A percentile compares a stretch with the other conserved stretches of the same genome.
phyloP scores from a whole-genome alignment of 2,797 vertebrate species.

The Ptychadena robeensis region DNA sequence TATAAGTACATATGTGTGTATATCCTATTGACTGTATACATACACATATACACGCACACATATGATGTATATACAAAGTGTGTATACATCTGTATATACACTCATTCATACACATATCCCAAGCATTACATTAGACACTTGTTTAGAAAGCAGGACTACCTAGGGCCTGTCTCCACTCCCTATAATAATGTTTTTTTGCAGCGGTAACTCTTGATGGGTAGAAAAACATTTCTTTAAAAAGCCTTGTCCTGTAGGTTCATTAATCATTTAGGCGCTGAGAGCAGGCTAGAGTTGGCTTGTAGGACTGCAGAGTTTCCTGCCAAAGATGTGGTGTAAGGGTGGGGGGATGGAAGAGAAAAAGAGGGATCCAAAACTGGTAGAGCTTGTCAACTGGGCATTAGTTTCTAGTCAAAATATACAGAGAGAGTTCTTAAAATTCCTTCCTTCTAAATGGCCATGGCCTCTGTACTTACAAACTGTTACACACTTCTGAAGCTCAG shows the following conservation, averaged over 20 bases:
- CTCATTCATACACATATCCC: conserved; percentile 51
- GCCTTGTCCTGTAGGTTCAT: conserved; percentile 61
- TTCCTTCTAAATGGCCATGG: conserved; percentile 57
- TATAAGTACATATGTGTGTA: conserved; percentile 47
- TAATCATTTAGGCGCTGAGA: conserved; percentile 62
- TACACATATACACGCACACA: conserved; percentile 44
- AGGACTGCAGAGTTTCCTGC: conserved; percentile 61
- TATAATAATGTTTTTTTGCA: conserved; percentile 63
- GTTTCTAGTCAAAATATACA: conserved; percentile 62
- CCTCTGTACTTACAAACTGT: conserved; percentile 34
- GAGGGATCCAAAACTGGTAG: conserved; percentile 59
- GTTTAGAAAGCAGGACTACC: conserved; percentile 60
- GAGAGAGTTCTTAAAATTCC: conserved; percentile 62
- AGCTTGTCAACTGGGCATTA: conserved; percentile 62
- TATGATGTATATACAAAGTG: conserved; percentile 37
- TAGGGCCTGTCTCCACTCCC: conserved; percentile 59
- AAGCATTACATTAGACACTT: conserved; percentile 60
- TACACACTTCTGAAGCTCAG: conserved; percentile 35
- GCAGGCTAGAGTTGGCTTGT: conserved; percentile 58
- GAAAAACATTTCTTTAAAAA: conserved; percentile 63
- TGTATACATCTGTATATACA: conserved; percentile 38
- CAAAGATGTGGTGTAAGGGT: conserved; percentile 55
- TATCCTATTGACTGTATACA: conserved; percentile 50
- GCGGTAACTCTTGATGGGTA: conserved; percentile 62
- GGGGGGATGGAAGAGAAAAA: conserved; percentile 57